A percentile compares a stretch with the other conserved stretches of the same genome.
Evolutionary conservation across 2,888 invertebrate genomes (phyloP).

Genomic region (Diaperis boleti): DNA sequence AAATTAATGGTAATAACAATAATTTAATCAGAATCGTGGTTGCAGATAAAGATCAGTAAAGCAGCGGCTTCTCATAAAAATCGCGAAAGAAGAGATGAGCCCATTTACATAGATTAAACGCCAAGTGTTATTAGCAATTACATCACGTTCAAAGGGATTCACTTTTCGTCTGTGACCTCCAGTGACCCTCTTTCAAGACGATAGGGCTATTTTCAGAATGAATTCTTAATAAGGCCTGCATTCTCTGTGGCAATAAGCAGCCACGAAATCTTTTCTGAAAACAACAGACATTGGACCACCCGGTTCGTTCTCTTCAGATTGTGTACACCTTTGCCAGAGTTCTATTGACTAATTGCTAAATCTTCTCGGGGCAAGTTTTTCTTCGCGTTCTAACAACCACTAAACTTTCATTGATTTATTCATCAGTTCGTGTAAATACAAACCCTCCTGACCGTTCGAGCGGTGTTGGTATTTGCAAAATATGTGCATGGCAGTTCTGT

Average conservation of each 20-base stretch:
- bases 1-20: slow-evolving; percentile 13
- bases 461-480: slow-evolving; percentile 30
- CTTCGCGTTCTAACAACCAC: not conserved
- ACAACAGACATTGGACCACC: not conserved
- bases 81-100: not conserved
- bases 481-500: slow-evolving; percentile 35
- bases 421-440: not conserved
- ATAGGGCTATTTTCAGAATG: not conserved
- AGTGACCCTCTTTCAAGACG: slow-evolving; percentile 3
- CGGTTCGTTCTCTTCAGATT: not conserved
- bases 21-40: slow-evolving; percentile 15
- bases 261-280: not conserved
- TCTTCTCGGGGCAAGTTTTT: no score
- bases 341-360: slow-evolving; percentile 12
- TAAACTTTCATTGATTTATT: slow-evolving; percentile 4
- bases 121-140: slow-evolving; percentile 25
- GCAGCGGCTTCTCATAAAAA: not conserved
- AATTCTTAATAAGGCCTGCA: slow-evolving; percentile 1
- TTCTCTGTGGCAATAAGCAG: not conserved
- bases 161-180: not conserved
- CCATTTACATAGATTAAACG: slow-evolving; percentile 23
- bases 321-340: not conserved
- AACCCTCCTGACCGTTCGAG: not conserved
- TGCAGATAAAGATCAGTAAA: slow-evolving; percentile 4
- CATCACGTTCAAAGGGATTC: slow-evolving; percentile 15